Percentiles rank a stretch among this genome's conserved stretches.
Evolutionary conservation across 2,797 vertebrate genomes (phyloP).

Genomic region (Chrysolophus pictus): DNA sequence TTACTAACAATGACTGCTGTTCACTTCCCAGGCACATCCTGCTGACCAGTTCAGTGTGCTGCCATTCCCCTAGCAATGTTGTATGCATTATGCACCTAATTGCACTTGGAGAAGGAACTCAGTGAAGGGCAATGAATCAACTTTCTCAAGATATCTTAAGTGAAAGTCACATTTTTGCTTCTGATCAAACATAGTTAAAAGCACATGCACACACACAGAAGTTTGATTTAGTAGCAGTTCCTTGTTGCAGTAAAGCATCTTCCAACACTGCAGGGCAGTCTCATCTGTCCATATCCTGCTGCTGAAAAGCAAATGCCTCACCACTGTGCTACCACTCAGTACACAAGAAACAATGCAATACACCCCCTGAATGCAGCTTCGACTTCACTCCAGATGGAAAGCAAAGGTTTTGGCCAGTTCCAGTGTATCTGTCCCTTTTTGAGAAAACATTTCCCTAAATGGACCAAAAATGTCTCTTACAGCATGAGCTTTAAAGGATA

Average conservation of each 20-base stretch:
- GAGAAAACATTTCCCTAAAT: constrained; percentile 50
- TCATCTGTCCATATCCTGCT: neutral
- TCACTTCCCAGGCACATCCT: neutral
- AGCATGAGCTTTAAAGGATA: constrained; percentile 51
- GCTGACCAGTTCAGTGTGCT: neutral
- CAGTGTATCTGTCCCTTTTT: constrained; percentile 23
- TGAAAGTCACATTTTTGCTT: neutral
- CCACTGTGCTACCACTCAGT: neutral
- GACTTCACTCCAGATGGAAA: constrained; percentile 1
- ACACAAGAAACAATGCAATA: neutral
- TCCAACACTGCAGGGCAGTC: neutral
- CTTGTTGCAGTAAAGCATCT: neutral
- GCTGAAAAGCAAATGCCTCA: neutral
- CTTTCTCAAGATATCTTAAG: neutral
- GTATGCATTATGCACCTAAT: neutral
- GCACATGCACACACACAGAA: neutral
- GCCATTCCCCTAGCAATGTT: neutral
- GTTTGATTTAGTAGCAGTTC: neutral
- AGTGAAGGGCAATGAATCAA: neutral
- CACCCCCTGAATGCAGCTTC: neutral
- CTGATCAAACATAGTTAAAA: neutral
- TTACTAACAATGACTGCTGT: neutral
- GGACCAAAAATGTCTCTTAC: constrained; percentile 48
- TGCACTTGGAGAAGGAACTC: neutral
- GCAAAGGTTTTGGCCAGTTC: neutral